Percentiles rank a stretch among this genome's conserved stretches.
Conservation (phyloP, 2,797 vertebrate species). For the Chrysocyon brachyurus region DNA sequence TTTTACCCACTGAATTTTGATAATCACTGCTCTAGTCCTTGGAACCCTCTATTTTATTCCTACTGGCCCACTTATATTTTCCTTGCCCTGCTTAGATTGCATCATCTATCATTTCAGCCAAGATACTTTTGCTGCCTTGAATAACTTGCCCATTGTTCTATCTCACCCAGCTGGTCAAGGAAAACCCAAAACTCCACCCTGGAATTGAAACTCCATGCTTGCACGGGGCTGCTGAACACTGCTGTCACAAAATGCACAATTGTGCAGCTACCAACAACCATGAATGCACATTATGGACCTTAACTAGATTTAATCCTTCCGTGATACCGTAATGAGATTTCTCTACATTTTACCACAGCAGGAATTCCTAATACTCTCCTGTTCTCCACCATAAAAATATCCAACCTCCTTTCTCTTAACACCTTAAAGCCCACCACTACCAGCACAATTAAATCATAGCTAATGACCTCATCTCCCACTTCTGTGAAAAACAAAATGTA, state of each 20-base stretch:
- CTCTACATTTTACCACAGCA: neutral
- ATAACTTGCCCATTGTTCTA: neutral
- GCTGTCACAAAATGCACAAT: neutral
- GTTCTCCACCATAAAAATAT: slow-evolving; percentile 23
- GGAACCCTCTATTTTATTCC: neutral
- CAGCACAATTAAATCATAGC: neutral
- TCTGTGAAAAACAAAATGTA: neutral
- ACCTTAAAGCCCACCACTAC: neutral
- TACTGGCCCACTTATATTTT: neutral
- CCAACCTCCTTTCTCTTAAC: neutral
- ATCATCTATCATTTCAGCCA: neutral
- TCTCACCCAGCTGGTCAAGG: neutral
- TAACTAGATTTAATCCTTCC: neutral
- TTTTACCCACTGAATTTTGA: neutral
- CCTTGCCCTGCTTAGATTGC: neutral
- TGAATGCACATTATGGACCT: neutral
- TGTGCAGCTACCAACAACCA: neutral
- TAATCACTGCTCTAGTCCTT: neutral
- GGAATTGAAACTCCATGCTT: neutral
- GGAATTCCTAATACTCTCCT: neutral
- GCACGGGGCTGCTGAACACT: neutral
- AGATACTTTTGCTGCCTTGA: slow-evolving; percentile 9
- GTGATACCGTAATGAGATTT: neutral
- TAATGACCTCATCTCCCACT: neutral
- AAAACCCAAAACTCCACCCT: neutral